Evolutionary conservation across 2,797 vertebrate species (phyloP), one percentile per base, ranked within the genome.

Genomic region (Darevskia mixta): DNA sequence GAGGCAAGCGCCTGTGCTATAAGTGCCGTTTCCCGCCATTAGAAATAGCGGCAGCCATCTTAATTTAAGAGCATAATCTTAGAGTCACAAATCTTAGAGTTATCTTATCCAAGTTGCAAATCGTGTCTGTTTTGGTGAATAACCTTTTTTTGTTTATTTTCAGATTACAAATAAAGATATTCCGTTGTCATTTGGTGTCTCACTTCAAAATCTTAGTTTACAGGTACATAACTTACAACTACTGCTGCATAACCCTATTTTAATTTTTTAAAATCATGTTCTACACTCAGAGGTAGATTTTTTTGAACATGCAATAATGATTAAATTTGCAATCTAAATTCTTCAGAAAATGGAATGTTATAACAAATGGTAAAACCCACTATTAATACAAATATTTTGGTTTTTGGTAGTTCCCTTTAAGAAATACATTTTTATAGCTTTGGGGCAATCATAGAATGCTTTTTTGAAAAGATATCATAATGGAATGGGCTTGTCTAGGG

Each of bases 141-240:
- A 87, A 93, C 49, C 49, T 91, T 1, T 0, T 90, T 72, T 83
- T 79, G 93, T 89, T 58, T 90, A 41, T 88, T 90, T 43, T 85
- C 96, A 99, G 99, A 96, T 99, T 93, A 99, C 99, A 86, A 99
- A 99, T 96, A 97, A 96, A 90, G 97, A 95, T 83, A 98, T 96
- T 61, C 98, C 99, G 4, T 95, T 99, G 87, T 99, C 99, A 32
- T 98, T 99, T 96, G 99, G 99, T 87, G 97, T 99, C 88, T 99
- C 98, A 1, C 98, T 99, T 92, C 97, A 99, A 92, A 99, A 99
- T 95, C 97, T 99, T 95, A 99, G 99, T 95, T 98, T 99, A 92
- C 98, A 99, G 98, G 99, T 99, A 98, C 85, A 86, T 89, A 58
- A 71, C 64, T 92, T 89, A 92, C 86, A 86, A 92, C 61, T 0